Evolutionary conservation across 2,113 vertebrate genomes (phyloP), one percentile per base, ranked within the genome.

Genomic region (Coturnix japonica): DNA sequence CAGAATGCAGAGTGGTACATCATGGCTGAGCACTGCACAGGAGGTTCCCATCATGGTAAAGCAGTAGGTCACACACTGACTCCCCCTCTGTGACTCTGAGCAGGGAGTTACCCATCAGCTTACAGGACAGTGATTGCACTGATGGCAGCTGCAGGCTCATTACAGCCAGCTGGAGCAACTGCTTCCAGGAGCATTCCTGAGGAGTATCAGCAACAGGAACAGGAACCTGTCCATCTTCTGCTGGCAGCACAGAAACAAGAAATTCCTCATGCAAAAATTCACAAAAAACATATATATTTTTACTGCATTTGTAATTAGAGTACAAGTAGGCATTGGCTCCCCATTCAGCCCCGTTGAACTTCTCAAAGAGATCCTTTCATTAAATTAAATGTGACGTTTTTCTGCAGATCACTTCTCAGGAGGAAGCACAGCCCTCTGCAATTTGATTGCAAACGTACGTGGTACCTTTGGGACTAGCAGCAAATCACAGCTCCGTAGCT

Each of bases 121-220:
- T 26, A 43, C 71, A 84, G 43, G 39, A 39, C 31, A 77, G 73
- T 6, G 21, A 85, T 14, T 47, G 73, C 20, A 88, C 37, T 71
- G 61, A 71, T 56, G 56, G 75, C 76, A 89, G 60, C 72, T 76
- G 72, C 64, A 91, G 82, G 65, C 30, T 90, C 67, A 74, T 67
- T 88, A 22, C 35, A 87, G 23, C 39, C 85, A 87, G 69, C 28
- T 86, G 71, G 54, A 81, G 31, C 31, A 84, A 39, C 60, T 49
- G 31, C 25, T 91, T 63, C 39, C 65, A 37, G 30, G 31, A 73
- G 39, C 53, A 63, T 59, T 94, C 31, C 71, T 17, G 6, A 78
- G 33, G 49, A n/a, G 20, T 39, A 9, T 3, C 6, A 49, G 81
- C 79, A 87, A 33, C 47, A 65, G 66, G 9, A 90, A 47, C 15